Percentiles rank a stretch among this genome's conserved stretches.
Conservation (phyloP, 2,113 vertebrate genomes). For the Microcebus murinus region DNA sequence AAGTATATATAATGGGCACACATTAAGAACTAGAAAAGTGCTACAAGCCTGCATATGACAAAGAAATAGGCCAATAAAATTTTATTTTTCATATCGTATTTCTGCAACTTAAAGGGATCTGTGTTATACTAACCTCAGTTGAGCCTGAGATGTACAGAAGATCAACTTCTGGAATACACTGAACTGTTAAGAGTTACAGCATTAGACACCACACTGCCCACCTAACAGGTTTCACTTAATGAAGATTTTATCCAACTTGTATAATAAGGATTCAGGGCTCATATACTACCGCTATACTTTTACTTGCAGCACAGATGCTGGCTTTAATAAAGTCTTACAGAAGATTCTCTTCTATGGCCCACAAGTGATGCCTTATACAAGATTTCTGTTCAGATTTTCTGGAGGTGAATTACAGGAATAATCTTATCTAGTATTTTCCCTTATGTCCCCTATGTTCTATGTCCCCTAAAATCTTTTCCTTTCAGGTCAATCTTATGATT, state of each 20-base stretch:
- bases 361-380: too few relatives aligned
- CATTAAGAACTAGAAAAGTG: not conserved
- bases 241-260: not conserved
- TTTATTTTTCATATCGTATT: not conserved
- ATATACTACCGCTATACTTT: not conserved
- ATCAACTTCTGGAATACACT: not conserved
- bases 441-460: not conserved
- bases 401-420: not conserved
- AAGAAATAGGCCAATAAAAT: not conserved
- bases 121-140: not conserved
- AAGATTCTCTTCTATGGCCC: too few relatives aligned
- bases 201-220: not conserved
- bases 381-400: too few relatives aligned
- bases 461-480: not conserved
- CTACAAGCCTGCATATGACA: not conserved
- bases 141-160: not conserved
- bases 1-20: not conserved
- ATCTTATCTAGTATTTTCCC: not conserved
- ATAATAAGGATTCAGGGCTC: not conserved
- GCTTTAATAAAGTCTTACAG: not conserved
- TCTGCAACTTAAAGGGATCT: conserved; percentile 11
- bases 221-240: not conserved
- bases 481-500: not conserved
- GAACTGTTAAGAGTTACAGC: not conserved
- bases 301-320: not conserved